These are phyloP conservation scores for Panagrolaimus sp. DNA, from an alignment of 1,140 invertebrate species.

Conservation along the genomic window DNA sequence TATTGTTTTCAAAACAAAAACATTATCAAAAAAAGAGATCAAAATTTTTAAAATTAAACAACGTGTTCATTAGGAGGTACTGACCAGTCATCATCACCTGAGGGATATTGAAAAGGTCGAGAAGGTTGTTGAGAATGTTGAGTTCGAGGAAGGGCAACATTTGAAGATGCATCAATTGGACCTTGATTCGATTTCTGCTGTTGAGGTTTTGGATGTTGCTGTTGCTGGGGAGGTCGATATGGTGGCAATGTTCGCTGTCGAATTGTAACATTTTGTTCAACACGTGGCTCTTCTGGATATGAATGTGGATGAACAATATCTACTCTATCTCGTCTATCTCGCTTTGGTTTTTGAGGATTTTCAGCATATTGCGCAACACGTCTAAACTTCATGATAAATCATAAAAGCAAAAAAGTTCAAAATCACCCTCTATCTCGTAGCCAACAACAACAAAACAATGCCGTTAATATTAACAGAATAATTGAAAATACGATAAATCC, in stretches of 20 bases:
- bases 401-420: neutral
- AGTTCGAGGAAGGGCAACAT: neutral
- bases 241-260: neutral
- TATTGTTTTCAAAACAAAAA: too few species aligned
- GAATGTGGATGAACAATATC: constrained; percentile 2
- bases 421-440: neutral
- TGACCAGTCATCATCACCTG: neutral
- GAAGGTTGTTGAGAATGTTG: too few species aligned
- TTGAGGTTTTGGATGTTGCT: neutral
- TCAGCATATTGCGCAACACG: neutral
- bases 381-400: neutral
- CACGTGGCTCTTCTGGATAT: neutral
- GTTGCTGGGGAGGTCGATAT: constrained; percentile 3
- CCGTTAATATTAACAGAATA: neutral
- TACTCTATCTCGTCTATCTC: neutral
- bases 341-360: neutral
- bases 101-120: neutral
- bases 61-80: constrained; percentile 6
- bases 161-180: neutral
- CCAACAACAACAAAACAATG: neutral
- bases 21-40: too few species aligned
- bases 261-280: neutral
- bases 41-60: neutral
- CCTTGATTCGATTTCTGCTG: neutral
- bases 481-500: neutral